Conservation (phyloP, 2,797 vertebrate species). For the Megaceryle alcyon region DNA sequence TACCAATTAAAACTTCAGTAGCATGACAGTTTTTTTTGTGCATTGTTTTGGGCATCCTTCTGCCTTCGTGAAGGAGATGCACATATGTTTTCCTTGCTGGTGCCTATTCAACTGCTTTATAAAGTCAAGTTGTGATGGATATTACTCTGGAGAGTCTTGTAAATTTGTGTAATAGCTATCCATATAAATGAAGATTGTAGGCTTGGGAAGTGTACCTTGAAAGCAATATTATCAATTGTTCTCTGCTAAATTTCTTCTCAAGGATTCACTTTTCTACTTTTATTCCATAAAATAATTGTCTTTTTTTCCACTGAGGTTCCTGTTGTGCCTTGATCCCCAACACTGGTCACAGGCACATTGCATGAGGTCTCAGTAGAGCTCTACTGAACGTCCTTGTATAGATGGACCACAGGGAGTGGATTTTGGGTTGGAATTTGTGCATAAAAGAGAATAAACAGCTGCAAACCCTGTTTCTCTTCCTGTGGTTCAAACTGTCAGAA, state of each 20-base stretch:
- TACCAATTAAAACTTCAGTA: not conserved
- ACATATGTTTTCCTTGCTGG: fast-evolving
- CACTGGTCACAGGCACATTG: fast-evolving
- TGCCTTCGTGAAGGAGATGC: fast-evolving
- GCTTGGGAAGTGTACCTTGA: not conserved
- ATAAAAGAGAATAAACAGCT: not conserved
- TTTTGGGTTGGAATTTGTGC: not conserved
- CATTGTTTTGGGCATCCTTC: not conserved
- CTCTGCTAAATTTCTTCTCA: not conserved
- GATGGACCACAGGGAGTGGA: fast-evolving
- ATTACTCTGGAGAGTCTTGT: not conserved
- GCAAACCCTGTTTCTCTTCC: fast-evolving
- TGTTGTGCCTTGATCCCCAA: not conserved
- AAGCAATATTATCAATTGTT: not conserved
- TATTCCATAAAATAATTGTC: not conserved
- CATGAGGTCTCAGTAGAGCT: not conserved
- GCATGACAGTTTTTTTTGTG: not conserved
- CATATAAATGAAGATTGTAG: not conserved
- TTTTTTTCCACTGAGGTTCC: not conserved
- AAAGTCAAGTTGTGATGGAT: not conserved
- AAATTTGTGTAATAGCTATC: not conserved
- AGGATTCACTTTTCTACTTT: not conserved
- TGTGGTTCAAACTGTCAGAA: not conserved
- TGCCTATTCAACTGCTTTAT: not conserved
- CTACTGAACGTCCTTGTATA: not conserved